Base-by-base conservation (phyloP, 2,797 vertebrate species). In the Galaxias olidus region DNA sequence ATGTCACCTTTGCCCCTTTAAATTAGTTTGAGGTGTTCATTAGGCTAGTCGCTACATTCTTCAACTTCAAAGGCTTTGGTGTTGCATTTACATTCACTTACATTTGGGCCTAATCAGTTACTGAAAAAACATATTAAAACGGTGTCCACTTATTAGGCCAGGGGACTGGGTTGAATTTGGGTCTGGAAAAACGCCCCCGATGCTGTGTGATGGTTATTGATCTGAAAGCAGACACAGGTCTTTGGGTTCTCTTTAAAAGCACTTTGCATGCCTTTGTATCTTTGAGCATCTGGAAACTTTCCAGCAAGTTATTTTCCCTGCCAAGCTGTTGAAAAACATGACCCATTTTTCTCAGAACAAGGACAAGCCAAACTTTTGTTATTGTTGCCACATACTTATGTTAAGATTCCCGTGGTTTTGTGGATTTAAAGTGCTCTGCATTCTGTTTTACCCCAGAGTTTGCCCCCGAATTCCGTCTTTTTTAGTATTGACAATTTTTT, bases 341-440 rank as follows among this genome's bases (percentile, higher is more conserved):
- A 82, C 78, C 81, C 68, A 76, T 79, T 85, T 84, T 54, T 59
- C 61, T 66, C 58, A 47, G 68, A 73, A 63, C 46, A 20, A 50
- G 41, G 55, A 59, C 51, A 56, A 64, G 46, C 51, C 40, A 44
- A 6, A 17, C 12, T 41, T 72, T 63, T 65, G 12, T 58, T 64
- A 10, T 63, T 66, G 2, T 59, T 68, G 18, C 18, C 42, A 45
- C 45, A 59, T 12, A 46, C 10, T 59, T 15, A 15, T 47, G 40
- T 51, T 55, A 4, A 4, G 53, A 18, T n/a, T 63, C 45, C 42
- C 51, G 9, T 57, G 58, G 63, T 14, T 10, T 47, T 8, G 45
- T 4, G 14, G 20, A 45, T 8, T 7, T 10, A 12, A 47, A 4
- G 13, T 17, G 9, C 4, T 61, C 11, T 59, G 19, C 10, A 48